Evolutionary conservation across 2,113 vertebrate species (phyloP).

Genomic region (Nothobranchius furzeri): DNA sequence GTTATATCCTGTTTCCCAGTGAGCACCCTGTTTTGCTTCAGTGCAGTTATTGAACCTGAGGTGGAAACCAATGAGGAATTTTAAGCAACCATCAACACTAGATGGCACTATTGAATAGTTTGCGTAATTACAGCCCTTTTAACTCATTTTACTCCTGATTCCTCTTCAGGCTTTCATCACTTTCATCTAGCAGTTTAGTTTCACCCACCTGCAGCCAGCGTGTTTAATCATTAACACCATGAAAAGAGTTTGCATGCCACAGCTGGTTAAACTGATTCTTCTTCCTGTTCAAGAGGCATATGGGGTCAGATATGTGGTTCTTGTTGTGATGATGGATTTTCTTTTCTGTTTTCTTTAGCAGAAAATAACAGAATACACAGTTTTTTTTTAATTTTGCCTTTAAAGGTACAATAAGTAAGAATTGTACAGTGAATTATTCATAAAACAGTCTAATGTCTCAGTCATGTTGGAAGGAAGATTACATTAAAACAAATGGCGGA

Average conservation of each 20-base stretch:
- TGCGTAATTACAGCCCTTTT: neutral
- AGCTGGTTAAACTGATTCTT: slow-evolving; percentile 6
- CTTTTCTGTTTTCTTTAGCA: neutral
- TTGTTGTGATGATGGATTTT: neutral
- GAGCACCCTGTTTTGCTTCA: slow-evolving; percentile 13
- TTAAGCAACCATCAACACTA: slow-evolving; percentile 32
- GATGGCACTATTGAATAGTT: slow-evolving; percentile 69
- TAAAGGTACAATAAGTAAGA: no score
- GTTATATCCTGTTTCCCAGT: slow-evolving; percentile 19
- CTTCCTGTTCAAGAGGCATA: neutral
- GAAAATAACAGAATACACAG: no score
- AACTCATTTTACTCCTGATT: neutral
- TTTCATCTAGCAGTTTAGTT: slow-evolving; percentile 11
- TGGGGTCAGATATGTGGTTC: neutral
- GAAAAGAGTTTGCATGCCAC: neutral
- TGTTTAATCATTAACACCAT: slow-evolving; percentile 12
- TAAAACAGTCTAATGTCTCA: no score
- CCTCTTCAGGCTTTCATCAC: slow-evolving; percentile 7
- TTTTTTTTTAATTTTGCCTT: no score
- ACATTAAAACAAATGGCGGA: no score
- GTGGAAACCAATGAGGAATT: neutral
- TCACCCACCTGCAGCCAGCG: slow-evolving; percentile 16
- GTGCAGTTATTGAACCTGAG: slow-evolving; percentile 23
- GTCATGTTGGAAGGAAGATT: no score
- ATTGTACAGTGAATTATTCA: no score